A percentile compares a stretch with the other conserved stretches of the same genome.
Evolutionary conservation across 2,797 vertebrate genomes (phyloP).

Genomic region (Zenarchopterus dispar): DNA sequence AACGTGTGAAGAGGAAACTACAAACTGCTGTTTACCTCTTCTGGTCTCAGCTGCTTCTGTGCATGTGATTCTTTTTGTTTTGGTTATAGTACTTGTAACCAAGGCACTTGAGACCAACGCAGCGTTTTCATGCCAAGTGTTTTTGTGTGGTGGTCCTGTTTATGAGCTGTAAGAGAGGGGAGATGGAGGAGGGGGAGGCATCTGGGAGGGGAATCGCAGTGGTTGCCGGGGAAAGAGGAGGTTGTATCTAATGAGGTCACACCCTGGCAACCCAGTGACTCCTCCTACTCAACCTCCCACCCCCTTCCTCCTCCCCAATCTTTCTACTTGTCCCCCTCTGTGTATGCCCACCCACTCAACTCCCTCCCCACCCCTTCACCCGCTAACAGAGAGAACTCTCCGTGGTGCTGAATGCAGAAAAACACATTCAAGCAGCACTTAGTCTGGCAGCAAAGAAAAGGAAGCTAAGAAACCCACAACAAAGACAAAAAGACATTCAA

Average conservation of each 20-base stretch:
- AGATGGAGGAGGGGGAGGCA: conserved; percentile 29
- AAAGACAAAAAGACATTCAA: conserved; percentile 65
- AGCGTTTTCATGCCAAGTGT: conserved; percentile 55
- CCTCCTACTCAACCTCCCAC: conserved; percentile 55
- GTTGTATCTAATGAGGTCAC: conserved; percentile 83
- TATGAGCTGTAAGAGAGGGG: conserved; percentile 64
- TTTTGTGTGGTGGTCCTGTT: conserved; percentile 76
- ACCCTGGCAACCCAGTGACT: conserved; percentile 79
- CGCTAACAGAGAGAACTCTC: conserved; percentile 74
- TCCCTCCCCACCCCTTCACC: conserved; percentile 32
- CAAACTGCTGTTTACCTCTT: conserved; percentile 23
- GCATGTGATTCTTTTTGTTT: conserved; percentile 44
- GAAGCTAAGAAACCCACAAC: conserved; percentile 53
- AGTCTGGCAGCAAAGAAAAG: conserved; percentile 69
- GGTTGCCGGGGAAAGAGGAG: conserved; percentile 75
- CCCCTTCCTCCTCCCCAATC: conserved; percentile 11
- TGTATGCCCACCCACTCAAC: conserved; percentile 61
- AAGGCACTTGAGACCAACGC: conserved; percentile 62
- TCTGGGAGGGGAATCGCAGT: conserved; percentile 34
- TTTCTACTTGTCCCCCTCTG: conserved; percentile 49
- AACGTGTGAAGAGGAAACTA: conserved; percentile 25
- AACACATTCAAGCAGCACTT: conserved; percentile 60
- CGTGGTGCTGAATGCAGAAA: conserved; percentile 81
- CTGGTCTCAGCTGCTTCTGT: conserved; percentile 10
- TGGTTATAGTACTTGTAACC: conserved; percentile 37